Conservation (phyloP, 2,888 invertebrate species). For the Mystacides longicornis region DNA sequence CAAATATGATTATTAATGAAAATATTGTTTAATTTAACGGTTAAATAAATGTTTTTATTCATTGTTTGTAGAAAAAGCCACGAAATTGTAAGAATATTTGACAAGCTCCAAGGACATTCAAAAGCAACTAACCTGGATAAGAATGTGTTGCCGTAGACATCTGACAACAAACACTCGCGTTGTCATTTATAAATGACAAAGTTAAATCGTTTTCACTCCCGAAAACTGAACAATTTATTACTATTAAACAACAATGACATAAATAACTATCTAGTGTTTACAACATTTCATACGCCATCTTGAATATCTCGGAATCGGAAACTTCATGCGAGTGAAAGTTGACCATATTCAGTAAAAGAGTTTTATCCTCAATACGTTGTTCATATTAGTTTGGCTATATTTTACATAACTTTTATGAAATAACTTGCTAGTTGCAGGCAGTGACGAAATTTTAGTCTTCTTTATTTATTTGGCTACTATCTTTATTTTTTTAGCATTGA, state of each 20-base stretch:
- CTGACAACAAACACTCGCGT: slow-evolving; percentile 20
- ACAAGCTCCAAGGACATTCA: slow-evolving; percentile 22
- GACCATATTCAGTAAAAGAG: slow-evolving; percentile 1
- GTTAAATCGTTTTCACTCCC: slow-evolving; percentile 4
- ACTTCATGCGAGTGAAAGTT: slow-evolving; percentile 21
- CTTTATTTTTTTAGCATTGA: no score
- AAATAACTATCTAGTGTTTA: slow-evolving; percentile 35
- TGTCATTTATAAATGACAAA: slow-evolving; percentile 16
- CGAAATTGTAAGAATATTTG: slow-evolving; percentile 16
- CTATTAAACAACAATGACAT: slow-evolving; percentile 17
- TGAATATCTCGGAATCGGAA: slow-evolving; percentile 27
- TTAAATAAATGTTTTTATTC: not conserved
- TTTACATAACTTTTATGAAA: not conserved
- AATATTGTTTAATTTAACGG: not conserved
- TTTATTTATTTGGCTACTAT: not conserved
- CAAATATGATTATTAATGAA: not conserved
- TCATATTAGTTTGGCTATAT: not conserved
- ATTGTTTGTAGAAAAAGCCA: slow-evolving; percentile 8
- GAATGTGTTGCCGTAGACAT: slow-evolving; percentile 25
- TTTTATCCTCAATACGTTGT: not conserved
- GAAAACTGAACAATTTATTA: slow-evolving; percentile 10
- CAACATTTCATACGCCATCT: slow-evolving; percentile 42
- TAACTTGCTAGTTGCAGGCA: slow-evolving; percentile 9
- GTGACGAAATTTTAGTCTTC: not conserved
- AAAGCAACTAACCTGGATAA: slow-evolving; percentile 19